A percentile compares a stretch with the other conserved stretches of the same genome.
Conservation (phyloP, 2,888 invertebrate species). For the Drosophila atroscutellata region DNA sequence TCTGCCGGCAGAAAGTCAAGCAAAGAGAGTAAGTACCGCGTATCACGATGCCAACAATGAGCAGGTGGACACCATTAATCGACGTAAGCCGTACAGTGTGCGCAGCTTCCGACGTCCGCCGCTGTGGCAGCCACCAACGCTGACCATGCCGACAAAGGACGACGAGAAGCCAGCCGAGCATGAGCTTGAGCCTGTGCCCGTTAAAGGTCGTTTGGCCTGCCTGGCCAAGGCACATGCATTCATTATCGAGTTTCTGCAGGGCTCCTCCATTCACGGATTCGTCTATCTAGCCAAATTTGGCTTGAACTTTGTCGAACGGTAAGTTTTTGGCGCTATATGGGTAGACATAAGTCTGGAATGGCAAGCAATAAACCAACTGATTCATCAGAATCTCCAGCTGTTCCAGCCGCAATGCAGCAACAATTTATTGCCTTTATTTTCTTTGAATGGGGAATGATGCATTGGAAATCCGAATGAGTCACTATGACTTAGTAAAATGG, state of each 20-base stretch:
- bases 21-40: constrained; percentile 6
- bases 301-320: constrained; percentile 83
- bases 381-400: constrained; percentile 6
- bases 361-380: background rate
- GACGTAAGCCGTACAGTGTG: constrained; percentile 41
- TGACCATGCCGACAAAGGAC: background rate
- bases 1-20: constrained; percentile 8
- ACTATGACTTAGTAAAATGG: background rate
- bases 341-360: background rate
- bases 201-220: constrained; percentile 14
- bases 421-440: background rate
- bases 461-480: background rate
- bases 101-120: constrained; percentile 71
- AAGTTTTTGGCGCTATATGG: constrained; percentile 38
- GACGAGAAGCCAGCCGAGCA: constrained; percentile 7
- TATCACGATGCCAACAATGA: constrained; percentile 33
- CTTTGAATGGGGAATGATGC: background rate
- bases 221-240: constrained; percentile 75
- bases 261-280: constrained; percentile 84
- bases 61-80: constrained; percentile 50
- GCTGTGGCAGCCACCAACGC: constrained; percentile 47
- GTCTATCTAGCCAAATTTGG: constrained; percentile 83
- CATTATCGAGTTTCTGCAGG: constrained; percentile 83
- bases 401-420: background rate
- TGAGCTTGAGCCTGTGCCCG: background rate